Evolutionary conservation across 2,797 vertebrate genomes (phyloP).

Genomic region (Notoglanidium macrostoma): DNA sequence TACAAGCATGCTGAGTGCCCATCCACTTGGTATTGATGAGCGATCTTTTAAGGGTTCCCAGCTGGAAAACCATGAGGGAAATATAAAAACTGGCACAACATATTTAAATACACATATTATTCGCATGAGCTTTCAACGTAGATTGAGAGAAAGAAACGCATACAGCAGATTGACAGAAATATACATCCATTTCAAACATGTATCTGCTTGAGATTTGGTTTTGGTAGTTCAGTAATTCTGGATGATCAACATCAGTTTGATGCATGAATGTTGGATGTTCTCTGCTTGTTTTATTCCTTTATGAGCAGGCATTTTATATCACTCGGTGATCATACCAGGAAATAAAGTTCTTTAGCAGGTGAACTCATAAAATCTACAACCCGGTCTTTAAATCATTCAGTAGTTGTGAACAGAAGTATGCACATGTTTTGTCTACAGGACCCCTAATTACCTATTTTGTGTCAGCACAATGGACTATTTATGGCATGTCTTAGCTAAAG

Average conservation of each 20-base stretch:
- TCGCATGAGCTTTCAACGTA: conserved; percentile 42
- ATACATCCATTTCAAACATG: conserved; percentile 43
- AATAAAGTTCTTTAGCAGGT: neutral
- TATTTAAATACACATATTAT: conserved; percentile 47
- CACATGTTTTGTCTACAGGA: neutral
- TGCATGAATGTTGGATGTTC: conserved; percentile 40
- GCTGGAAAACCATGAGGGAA: conserved; percentile 50
- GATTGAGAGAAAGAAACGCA: conserved; percentile 16
- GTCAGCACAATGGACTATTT: neutral
- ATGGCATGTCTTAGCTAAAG: neutral
- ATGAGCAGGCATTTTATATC: conserved; percentile 24
- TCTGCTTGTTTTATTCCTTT: conserved; percentile 28
- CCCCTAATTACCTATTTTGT: neutral
- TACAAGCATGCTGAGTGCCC: conserved; percentile 60
- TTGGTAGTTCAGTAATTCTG: neutral
- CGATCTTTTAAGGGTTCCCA: conserved; percentile 61
- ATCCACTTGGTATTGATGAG: conserved; percentile 59
- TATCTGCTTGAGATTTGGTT: conserved; percentile 36
- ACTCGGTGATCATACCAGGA: neutral
- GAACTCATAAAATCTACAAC: neutral
- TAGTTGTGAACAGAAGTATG: neutral
- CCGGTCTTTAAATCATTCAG: neutral
- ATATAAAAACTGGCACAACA: conserved; percentile 30
- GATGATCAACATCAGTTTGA: conserved; percentile 26
- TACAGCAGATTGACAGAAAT: conserved; percentile 45